A percentile compares a stretch with the other conserved stretches of the same genome.
Evolutionary conservation across 2,113 vertebrate species (phyloP).

Genomic region (Grus americana): DNA sequence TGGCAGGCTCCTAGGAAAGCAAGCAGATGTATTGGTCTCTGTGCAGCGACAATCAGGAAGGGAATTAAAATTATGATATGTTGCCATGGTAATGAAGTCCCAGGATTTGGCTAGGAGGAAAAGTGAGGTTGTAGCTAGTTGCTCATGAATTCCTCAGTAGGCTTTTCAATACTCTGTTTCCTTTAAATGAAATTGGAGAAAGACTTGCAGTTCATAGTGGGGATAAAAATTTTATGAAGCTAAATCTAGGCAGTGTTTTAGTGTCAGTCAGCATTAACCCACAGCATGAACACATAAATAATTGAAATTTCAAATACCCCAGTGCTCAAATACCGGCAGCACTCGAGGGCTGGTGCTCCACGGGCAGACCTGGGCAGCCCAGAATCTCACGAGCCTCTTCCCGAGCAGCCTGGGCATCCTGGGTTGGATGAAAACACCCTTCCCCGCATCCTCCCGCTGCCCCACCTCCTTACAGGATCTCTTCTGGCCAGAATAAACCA

Average conservation of each 20-base stretch:
- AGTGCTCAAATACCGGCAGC: neutral
- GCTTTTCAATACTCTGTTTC: slow-evolving; percentile 59
- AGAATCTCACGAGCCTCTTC: neutral
- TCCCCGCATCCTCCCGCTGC: neutral
- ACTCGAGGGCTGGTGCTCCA: neutral
- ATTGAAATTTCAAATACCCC: slow-evolving; percentile 79
- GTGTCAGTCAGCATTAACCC: slow-evolving; percentile 93
- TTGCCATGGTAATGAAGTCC: slow-evolving; percentile 68
- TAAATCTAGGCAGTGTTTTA: slow-evolving; percentile 94
- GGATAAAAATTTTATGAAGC: slow-evolving; percentile 92
- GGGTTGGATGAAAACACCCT: neutral
- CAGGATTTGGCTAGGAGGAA: slow-evolving; percentile 62
- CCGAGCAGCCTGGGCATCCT: neutral
- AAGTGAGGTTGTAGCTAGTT: slow-evolving; percentile 55
- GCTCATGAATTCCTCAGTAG: slow-evolving; percentile 63
- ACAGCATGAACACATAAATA: slow-evolving; percentile 86
- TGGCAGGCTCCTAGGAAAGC: neutral
- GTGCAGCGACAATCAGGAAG: slow-evolving; percentile 23
- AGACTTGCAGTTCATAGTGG: slow-evolving; percentile 70
- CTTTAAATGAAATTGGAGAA: slow-evolving; percentile 69
- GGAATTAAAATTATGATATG: slow-evolving; percentile 66
- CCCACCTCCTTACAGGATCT: neutral
- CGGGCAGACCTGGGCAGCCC: neutral
- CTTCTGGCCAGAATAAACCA: neutral
- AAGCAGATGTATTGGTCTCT: slow-evolving; percentile 12